Base-by-base conservation (phyloP, 2,888 invertebrate species). In the Drosophila mettleri region DNA sequence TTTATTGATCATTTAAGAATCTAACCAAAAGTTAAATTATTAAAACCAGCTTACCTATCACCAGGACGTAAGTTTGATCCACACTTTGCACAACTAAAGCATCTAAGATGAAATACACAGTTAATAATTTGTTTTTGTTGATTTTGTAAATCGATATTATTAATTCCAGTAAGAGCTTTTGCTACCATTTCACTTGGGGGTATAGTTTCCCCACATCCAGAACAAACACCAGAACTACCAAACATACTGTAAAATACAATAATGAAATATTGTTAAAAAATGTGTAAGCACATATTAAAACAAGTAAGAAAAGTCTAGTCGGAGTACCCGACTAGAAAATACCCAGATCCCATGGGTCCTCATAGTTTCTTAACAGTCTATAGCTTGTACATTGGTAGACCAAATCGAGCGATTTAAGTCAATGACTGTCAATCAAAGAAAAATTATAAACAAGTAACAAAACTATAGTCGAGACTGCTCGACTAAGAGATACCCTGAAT, bases 41-140 rank as follows among this genome's bases (percentile, higher is more conserved):
- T 10, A 16, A 27, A 20, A n/a, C 3, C 9, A 6, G 31, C 92
- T 93, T 91, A 95, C 95, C 97, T 95, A 94, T 98, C 98, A 89
- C 98, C 98, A 89, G 97, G 95, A 93, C 96, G 95, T 90, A 98
- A 95, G 93, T 95, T 96, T 90, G 95, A 94, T 89, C 96, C 96
- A 93, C 98, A 98, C 93, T 98, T 97, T 93, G 96, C 97, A 94
- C 98, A 98, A 87, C 96, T 95, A 94, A 98, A 98, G 94, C 98
- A 98, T 94, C 97, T 97, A 93, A 98, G 95, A 94, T 98, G 98
- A 94, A 89, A 88, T 74, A 88, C 88, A 61, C 86, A 88, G 71
- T 87, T 87, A 49, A 89, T 77, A 71, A 87, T 87, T 82, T 87
- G 87, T 71, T 88, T 87, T 77, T 88, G 88, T 68, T 84, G 79